Evolutionary conservation across 2,888 invertebrate genomes (phyloP), one percentile per base, ranked within the genome.

Genomic region (Idaea straminata): DNA sequence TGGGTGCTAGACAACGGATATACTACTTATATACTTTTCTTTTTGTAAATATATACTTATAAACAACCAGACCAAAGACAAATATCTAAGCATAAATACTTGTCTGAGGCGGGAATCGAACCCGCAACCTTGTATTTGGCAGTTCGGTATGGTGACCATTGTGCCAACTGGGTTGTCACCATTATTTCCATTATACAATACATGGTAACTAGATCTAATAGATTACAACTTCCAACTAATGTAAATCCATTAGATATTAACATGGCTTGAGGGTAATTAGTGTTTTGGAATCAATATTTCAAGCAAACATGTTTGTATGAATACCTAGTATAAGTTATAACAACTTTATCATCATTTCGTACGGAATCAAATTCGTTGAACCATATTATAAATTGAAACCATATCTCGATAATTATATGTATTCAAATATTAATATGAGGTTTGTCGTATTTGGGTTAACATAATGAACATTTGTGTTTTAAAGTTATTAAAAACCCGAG

Each of bases 391-490:
- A 47, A 47, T 13, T 47, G 47, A 47, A 47, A 47, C 47, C 47
- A 7, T 13, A 47, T 47, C 47, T 47, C 47, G 47, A 47, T 47
- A 47, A 47, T 47, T 47, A 7, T 25, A 25, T 47, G 10, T 47
- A 13, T 47, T 47, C 13, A 7, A 47, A 47, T 47, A 47, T 47
- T 47, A 5, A 47, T 47, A 47, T 47, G 10, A 47, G 47, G 13
- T 47, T 4, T 47, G 47, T 65, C 67, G 64, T 70, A 68, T 69
- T 64, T 69, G 66, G 67, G 70, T 69, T 69, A 68, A 69, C 68
- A 66, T 69, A 64, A 69, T 69, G 69, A 71, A 68, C 59, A 47
- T 35, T 38, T 61, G 61, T 25, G 25, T 25, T 25, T 25, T 25
- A 25, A 25, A 25, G 25, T 25, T 25, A 25, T 25, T 25, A 25